Base-by-base conservation (phyloP, 2,113 vertebrate species). In the Triplophysa dalaica region DNA sequence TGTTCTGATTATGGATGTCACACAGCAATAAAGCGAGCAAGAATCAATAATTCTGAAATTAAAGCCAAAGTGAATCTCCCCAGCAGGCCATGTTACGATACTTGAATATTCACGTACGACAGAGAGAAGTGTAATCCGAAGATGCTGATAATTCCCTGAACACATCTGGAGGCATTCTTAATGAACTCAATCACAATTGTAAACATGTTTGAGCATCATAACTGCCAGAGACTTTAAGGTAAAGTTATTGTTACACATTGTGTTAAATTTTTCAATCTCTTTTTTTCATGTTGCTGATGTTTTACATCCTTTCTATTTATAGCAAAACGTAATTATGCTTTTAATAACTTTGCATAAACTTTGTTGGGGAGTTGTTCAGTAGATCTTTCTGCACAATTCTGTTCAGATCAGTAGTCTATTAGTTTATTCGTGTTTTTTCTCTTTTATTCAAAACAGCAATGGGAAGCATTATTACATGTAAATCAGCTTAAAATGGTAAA, bases 1-100 rank as follows among this genome's bases (percentile, higher is more conserved):
- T 93, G 90, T 91, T 93, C 89, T 93, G 93, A 93, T 94, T 93
- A 94, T 93, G 92, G 92, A 93, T 94, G 91, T 92, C 91, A 93
- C 87, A 90, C 90, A 85, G 90, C 87, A 83, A 85, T 92, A 93
- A 93, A 92, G 89, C 82, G 86, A 90, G 87, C 83, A 80, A 80
- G 89, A 90, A 94, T 94, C 93, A 94, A 94, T 94, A 93, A 88
- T 87, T 88, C 91, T 92, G 92, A 93, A 93, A 93, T 93, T 93
- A 93, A 93, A 88, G 89, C 86, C 91, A 94, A 93, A 93, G 92
- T 91, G 90, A 91, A 93, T 93, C 92, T 94, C 93, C 89, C 90
- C 89, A 89, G 84, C 88, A 85, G 86, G 89, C 88, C 89, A 86
- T 89, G 90, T 91, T 90, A 88, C 88, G 88, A 86, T 84, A 87